Evolutionary conservation across 2,113 vertebrate genomes (phyloP), one percentile per base, ranked within the genome.

Genomic region (Otolemur garnettii): DNA sequence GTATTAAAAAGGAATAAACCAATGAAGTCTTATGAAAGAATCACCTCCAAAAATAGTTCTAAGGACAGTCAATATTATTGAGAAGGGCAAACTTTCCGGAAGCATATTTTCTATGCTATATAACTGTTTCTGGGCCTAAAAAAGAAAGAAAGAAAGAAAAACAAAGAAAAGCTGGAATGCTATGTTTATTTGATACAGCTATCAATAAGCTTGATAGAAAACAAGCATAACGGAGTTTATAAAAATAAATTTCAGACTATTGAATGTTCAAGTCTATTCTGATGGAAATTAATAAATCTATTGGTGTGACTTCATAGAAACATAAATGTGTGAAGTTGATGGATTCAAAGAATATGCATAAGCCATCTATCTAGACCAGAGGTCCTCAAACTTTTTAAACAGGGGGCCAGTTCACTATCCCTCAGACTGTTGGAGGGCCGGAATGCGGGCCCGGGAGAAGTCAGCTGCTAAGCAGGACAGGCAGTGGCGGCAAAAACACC

Each of bases 221-320:
- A 81, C 21, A 82, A 74, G 82, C 66, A 93, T 5, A 55, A 42
- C 3, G 42, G 11, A 74, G 28, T 85, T 85, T 85, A 60, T 78
- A 42, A 93, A 95, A 95, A 69, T 42, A 72, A 93, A 96, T 38
- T 18, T 96, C 64, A 90, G 24, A 83, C n/a, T 55, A 71, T 53
- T 35, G 13, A 83, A 71, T 45, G 28, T 71, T 10, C 80, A 72
- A 42, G 8, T 79, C 26, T 78, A 38, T 68, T 59, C 78, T 95
- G 9, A 68, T 50, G 55, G 64, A 53, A 81, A 82, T 72, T 17
- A 66, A 45, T 42, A 30, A 60, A 28, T n/a, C 19, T 72, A 42
- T 68, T 9, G 55, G 18, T 19, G n/a, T 59, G 72, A 68, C n/a
- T 55, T 77, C 77, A 78, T 57, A 78, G n/a, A 59, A 77, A 64